Evolutionary conservation across 2,797 vertebrate species (phyloP), one percentile per base, ranked within the genome.

Genomic region (Sibirionetta formosa): DNA sequence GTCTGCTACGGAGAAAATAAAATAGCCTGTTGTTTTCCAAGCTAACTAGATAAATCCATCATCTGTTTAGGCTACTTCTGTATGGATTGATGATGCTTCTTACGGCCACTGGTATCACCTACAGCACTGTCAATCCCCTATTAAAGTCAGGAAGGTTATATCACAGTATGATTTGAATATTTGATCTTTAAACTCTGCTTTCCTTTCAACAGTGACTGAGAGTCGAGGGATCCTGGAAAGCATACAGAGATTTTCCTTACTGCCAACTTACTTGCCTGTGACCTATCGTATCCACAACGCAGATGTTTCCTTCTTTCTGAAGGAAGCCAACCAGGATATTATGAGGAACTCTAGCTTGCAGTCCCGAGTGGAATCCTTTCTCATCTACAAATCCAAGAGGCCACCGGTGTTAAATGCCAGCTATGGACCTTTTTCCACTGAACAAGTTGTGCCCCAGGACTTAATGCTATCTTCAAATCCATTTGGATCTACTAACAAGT

Each of bases 271-370:
- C 97, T 91, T 99, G 88, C 99, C 99, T 0, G 99, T 99, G 94
- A 99, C 87, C 96, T 99, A 99, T 36, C 99, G 98, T 40, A 98
- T 99, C 94, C 97, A 97, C 82, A 98, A 99, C 11, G 98, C 99
- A 0, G 99, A 99, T 40, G 98, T 97, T 42, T 98, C 98, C 97
- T 98, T 99, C 96, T 98, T 99, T 79, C 98, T 99, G 11, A 99
- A 99, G 96, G 99, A 99, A 97, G 99, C 99, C 38, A 98, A 99
- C 58, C 99, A 99, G 98, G 99, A 99, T 91, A 98, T 99, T 73
- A 99, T 99, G 99, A 98, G 99, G 93, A 99, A 99, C 97, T 99
- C 98, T 90, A 99, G 99, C 97, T 98, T 99, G 98, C 99, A 99
- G 96, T 99, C 98, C 63, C 97, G 99, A 70, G 99, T 99, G 9